phyloP scores from a whole-genome alignment of 1,140 invertebrate genomes.

The Drosophila littoralis region DNA sequence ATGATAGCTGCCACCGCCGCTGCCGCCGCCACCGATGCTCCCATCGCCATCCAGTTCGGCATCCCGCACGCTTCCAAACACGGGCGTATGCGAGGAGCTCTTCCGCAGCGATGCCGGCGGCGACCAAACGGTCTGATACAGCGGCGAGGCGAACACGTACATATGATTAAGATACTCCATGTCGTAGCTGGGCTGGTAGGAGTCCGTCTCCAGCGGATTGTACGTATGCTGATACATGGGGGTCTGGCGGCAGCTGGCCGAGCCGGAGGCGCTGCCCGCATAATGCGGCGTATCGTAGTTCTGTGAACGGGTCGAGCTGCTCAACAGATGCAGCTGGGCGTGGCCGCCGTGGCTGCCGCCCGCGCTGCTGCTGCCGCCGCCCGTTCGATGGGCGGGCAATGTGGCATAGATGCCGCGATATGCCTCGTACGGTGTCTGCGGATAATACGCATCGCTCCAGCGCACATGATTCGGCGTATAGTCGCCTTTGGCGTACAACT shows the following conservation, averaged over 20 bases:
- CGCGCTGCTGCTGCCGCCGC: constrained; percentile 65
- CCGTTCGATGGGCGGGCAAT: constrained; percentile 65
- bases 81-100: constrained; percentile 81
- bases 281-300: constrained; percentile 83
- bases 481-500: constrained; percentile 84
- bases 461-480: constrained; percentile 83
- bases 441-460: constrained; percentile 83
- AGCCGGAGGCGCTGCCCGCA: constrained; percentile 75
- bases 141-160: constrained; percentile 82
- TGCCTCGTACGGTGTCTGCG: constrained; percentile 82
- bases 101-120: constrained; percentile 79
- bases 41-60: constrained; percentile 78
- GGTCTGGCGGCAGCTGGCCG: constrained; percentile 80
- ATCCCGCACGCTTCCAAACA: constrained; percentile 82
- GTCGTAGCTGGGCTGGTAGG: constrained; percentile 82
- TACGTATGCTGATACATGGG: constrained; percentile 83
- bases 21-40: constrained; percentile 64
- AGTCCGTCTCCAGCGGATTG: constrained; percentile 84
- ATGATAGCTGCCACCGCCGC: constrained; percentile 72
- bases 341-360: constrained; percentile 65
- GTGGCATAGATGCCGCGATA: constrained; percentile 83
- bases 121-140: constrained; percentile 84
- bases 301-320: constrained; percentile 77
- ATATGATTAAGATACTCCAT: constrained; percentile 82
- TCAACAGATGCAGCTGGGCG: constrained; percentile 55